These are phyloP conservation scores for Parauchenoglanis ngamensis DNA, from an alignment of 2,797 vertebrate species.

Conservation along the genomic window DNA sequence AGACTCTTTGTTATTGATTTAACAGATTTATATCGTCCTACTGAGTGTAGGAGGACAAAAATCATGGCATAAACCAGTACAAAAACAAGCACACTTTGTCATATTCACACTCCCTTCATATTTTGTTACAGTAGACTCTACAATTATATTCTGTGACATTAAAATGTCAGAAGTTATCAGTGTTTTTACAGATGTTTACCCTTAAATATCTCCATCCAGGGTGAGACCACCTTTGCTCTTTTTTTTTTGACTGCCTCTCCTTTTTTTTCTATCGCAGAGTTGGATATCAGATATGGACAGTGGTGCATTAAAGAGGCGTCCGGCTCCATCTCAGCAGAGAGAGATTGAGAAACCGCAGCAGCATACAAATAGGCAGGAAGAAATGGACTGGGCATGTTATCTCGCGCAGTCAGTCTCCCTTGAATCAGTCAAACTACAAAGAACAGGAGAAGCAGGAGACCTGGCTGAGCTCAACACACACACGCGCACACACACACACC, in stretches of 20 bases:
- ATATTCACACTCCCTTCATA: neutral
- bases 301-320: conserved; percentile 63
- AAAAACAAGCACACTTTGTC: neutral
- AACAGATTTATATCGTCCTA: neutral
- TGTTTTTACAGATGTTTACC: conserved; percentile 44
- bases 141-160: neutral
- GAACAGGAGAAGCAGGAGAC: conserved; percentile 49
- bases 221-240: conserved; percentile 45
- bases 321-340: conserved; percentile 62
- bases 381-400: conserved; percentile 70
- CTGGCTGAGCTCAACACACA: conserved; percentile 4
- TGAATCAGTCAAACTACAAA: conserved; percentile 62
- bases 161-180: conserved; percentile 8
- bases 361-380: conserved; percentile 72
- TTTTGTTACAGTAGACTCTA: neutral
- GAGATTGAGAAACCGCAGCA: conserved; percentile 66
- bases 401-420: conserved; percentile 67
- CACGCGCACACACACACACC: conserved; percentile 17
- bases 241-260: conserved; percentile 52
- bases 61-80: neutral
- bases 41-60: conserved; percentile 4
- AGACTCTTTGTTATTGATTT: neutral
- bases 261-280: conserved; percentile 45
- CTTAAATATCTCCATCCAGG: conserved; percentile 54
- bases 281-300: conserved; percentile 68